phyloP scores from a whole-genome alignment of 2,113 vertebrate species.

The Ceyx melanurus region DNA sequence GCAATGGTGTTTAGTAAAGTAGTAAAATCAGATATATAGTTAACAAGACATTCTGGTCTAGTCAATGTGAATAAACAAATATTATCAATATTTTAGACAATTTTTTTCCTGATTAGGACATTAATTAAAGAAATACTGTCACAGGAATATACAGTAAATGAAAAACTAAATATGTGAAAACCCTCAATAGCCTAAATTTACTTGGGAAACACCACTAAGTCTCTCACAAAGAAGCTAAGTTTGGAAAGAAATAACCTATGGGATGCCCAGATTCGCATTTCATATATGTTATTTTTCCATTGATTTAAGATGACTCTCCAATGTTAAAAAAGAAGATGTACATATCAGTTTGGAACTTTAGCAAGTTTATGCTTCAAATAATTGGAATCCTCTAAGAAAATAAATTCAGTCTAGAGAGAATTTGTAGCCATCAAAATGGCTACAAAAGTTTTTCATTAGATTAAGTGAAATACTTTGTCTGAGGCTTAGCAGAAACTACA shows the following conservation, averaged over 20 bases:
- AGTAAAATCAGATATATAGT: neutral
- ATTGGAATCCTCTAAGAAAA: neutral
- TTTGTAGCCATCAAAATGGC: neutral
- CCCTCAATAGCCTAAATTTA: neutral
- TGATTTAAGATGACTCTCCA: neutral
- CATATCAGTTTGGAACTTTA: neutral
- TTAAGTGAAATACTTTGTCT: neutral
- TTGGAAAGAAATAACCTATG: neutral
- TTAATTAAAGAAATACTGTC: neutral
- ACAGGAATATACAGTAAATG: neutral
- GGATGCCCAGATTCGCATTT: neutral
- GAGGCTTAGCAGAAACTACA: neutral
- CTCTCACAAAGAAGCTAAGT: neutral
- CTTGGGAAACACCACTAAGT: neutral
- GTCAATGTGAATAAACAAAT: neutral
- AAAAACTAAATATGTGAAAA: neutral
- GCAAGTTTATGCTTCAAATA: neutral
- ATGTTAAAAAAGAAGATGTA: neutral
- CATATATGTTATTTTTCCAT: neutral
- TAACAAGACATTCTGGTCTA: neutral
- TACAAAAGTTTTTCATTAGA: neutral
- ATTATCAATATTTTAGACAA: neutral
- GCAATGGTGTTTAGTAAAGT: neutral
- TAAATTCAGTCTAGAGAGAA: neutral
- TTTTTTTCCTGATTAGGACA: neutral